A percentile compares a stretch with the other conserved stretches of the same genome.
These are phyloP conservation scores for Laupala kohalensis DNA, from an alignment of 1,140 invertebrate genomes.

Conservation along the genomic window DNA sequence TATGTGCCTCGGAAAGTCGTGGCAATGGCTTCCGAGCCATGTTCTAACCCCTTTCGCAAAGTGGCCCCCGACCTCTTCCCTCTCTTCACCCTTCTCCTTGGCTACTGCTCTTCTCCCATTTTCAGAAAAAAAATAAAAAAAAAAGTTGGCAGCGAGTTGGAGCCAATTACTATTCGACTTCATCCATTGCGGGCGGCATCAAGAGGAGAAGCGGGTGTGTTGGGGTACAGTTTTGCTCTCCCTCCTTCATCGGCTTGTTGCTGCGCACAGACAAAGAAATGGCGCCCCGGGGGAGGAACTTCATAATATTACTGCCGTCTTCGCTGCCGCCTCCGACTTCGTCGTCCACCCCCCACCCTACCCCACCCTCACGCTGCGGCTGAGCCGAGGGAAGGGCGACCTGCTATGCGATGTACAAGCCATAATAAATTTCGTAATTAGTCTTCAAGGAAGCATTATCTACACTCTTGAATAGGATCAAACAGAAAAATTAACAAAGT, in stretches of 20 bases:
- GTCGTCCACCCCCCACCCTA: neutral
- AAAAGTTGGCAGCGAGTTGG: neutral
- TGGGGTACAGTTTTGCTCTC: neutral
- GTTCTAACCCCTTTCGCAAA: neutral
- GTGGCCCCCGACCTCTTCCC: too few relatives aligned
- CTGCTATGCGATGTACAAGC: slow-evolving; percentile 8
- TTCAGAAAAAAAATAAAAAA: too few relatives aligned
- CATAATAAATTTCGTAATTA: slow-evolving; percentile 15
- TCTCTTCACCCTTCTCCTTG: too few relatives aligned
- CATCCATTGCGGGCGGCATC: neutral
- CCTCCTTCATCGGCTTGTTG: neutral
- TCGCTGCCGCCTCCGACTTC: neutral
- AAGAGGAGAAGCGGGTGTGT: too few relatives aligned
- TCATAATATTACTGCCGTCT: slow-evolving; percentile 4
- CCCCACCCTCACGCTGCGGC: neutral
- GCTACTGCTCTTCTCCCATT: neutral
- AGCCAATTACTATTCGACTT: slow-evolving; percentile 5
- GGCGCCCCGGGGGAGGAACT: neutral
- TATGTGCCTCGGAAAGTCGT: neutral
- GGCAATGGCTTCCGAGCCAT: neutral
- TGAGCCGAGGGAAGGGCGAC: neutral
- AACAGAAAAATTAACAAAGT: slow-evolving; percentile 17
- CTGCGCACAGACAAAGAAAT: neutral
- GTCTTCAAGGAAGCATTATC: slow-evolving; percentile 15
- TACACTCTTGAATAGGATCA: slow-evolving; percentile 15